These are phyloP conservation scores for Microctenopoma steveboyesi DNA, from an alignment of 2,797 vertebrate species.

Conservation along the genomic window DNA sequence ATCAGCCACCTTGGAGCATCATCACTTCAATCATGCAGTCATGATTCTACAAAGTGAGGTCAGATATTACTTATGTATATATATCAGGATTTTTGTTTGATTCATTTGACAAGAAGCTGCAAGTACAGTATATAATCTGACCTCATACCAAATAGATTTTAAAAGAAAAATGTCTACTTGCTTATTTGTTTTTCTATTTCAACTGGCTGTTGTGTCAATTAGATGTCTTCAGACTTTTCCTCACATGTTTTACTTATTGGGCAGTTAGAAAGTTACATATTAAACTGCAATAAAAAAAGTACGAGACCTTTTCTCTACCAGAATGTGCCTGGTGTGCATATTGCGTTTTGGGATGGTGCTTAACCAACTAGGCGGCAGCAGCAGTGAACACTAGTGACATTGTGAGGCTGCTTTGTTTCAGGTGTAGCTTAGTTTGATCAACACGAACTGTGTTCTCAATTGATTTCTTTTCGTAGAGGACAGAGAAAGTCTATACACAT, in stretches of 20 bases:
- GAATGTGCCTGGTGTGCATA: slow-evolving; percentile 10
- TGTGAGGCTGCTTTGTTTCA: slow-evolving; percentile 29
- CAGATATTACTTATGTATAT: slow-evolving; percentile 9
- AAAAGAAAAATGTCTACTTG: too few species aligned
- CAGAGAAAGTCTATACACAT: slow-evolving; percentile 61
- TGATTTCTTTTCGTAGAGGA: slow-evolving; percentile 68
- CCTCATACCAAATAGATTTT: too few species aligned
- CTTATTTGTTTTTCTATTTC: not conserved
- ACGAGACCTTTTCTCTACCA: not conserved
- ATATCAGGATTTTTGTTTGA: not conserved
- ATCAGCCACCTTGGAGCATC: slow-evolving; percentile 86
- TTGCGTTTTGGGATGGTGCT: not conserved
- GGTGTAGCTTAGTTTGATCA: slow-evolving; percentile 53
- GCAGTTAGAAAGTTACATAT: not conserved
- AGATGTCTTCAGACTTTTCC: not conserved
- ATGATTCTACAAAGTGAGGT: slow-evolving; percentile 90
- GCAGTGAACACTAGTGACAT: slow-evolving; percentile 11
- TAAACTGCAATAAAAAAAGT: too few species aligned
- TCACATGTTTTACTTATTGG: not conserved
- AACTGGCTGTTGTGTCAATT: not conserved
- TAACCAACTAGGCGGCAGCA: slow-evolving; percentile 22
- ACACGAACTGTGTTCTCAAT: slow-evolving; percentile 53
- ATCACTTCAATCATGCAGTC: slow-evolving; percentile 88
- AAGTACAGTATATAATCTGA: not conserved
- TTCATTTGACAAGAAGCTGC: not conserved